phyloP scores from a whole-genome alignment of 2,797 vertebrate genomes.

The Chelidonichthys spinosus region DNA sequence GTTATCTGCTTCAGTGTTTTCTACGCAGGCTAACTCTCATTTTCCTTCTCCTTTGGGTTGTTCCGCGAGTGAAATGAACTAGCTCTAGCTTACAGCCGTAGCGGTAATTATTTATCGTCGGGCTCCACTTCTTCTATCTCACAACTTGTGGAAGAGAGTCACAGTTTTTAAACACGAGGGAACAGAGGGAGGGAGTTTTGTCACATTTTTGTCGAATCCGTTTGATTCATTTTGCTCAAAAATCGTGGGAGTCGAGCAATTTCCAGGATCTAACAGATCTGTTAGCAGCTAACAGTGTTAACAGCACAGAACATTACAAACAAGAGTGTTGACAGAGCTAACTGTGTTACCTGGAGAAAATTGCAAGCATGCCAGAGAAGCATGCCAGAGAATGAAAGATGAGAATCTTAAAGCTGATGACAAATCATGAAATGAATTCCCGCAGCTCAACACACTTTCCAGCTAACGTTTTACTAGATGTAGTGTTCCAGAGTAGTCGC shows the following conservation, averaged over 20 bases:
- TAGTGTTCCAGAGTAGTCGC: too few species aligned
- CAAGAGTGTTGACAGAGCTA: too few species aligned
- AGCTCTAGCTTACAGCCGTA: conserved; percentile 24
- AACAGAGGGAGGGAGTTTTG: neutral
- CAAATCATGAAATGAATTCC: neutral
- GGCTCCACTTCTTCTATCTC: conserved; percentile 38
- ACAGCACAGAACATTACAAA: neutral
- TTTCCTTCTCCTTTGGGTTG: conserved; percentile 55
- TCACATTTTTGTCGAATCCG: neutral
- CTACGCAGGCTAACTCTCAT: conserved; percentile 21
- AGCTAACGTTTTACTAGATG: neutral
- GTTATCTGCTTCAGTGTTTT: conserved; percentile 37
- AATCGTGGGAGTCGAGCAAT: neutral
- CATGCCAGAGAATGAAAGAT: neutral
- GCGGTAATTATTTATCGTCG: conserved; percentile 58
- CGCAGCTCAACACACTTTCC: neutral
- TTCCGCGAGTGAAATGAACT: conserved; percentile 62
- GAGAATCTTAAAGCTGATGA: neutral
- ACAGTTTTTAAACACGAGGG: conserved; percentile 6
- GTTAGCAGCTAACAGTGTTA: neutral
- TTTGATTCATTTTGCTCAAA: neutral
- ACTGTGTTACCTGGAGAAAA: neutral
- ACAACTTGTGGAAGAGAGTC: conserved; percentile 23
- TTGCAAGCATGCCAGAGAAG: neutral
- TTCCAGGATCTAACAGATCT: neutral